Base-by-base conservation (phyloP, 2,888 invertebrate genomes). In the Scelioninae gen. 1 region DNA sequence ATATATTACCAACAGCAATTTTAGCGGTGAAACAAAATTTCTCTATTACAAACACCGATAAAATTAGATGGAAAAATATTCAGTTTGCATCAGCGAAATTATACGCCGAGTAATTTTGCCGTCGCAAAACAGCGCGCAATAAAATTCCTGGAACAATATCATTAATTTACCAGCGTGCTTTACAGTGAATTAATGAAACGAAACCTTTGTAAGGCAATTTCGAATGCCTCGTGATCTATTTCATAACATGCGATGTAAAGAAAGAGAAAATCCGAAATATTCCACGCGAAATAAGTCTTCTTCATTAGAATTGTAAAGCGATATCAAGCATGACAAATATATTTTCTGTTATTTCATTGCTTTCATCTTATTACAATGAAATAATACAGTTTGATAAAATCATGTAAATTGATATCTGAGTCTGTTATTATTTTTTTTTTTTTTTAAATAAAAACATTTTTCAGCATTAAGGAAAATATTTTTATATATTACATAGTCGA, bases 1-100 rank as follows among this genome's bases (percentile, higher is more conserved):
- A n/a, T n/a, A n/a, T n/a, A n/a, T n/a, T n/a, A n/a, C n/a, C n/a
- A n/a, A n/a, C n/a, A n/a, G n/a, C n/a, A n/a, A n/a, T n/a, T n/a
- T n/a, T n/a, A n/a, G n/a, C n/a, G n/a, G n/a, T n/a, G n/a, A n/a
- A 49, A 47, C 49, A 49, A 53, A 47, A 43, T 76, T 23, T 60
- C 34, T 68, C 65, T 34, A 58, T 49, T 58, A 68, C 60, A 53
- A 66, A 43, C 40, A 38, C 60, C 45, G 47, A 66, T 65, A 77
- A 77, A 77, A 77, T 68, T 69, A 68, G 60, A 77, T 77, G 68
- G 77, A 77, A 77, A 77, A 78, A 71, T 78, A 71, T 78, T 78
- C 78, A 55, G 71, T 65, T 71, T 71, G 63, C 62, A 34, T 69
- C 65, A 71, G 63, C 58, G 40, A 58, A 78, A 78, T 78, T 78